A percentile compares a stretch with the other conserved stretches of the same genome.
phyloP scores from a whole-genome alignment of 2,888 invertebrate genomes.

The Lithophane semibrunnea region DNA sequence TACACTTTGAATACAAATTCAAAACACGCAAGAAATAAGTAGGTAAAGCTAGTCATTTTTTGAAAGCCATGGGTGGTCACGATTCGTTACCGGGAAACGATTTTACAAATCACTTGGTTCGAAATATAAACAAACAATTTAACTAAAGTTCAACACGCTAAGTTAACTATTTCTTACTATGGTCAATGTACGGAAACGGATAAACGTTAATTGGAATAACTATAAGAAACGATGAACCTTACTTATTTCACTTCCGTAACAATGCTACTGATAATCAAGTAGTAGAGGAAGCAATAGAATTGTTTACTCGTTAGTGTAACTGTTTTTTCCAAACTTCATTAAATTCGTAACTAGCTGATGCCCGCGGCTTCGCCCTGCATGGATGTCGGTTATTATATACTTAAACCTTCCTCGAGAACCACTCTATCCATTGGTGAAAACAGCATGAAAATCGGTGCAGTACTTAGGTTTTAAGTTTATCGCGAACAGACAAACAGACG shows the following conservation, averaged over 20 bases:
- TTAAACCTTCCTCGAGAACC: too few species aligned
- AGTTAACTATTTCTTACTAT: slow-evolving; percentile 54
- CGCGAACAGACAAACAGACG: too few species aligned
- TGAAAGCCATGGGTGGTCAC: slow-evolving; percentile 66
- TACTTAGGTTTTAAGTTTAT: too few species aligned
- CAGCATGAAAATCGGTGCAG: too few species aligned
- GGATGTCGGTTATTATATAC: too few species aligned
- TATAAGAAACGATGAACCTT: slow-evolving; percentile 51
- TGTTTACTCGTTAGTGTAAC: not conserved
- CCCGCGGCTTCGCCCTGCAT: too few species aligned
- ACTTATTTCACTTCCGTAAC: slow-evolving; percentile 24
- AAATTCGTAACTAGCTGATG: not conserved
- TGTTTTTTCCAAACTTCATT: not conserved
- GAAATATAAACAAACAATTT: slow-evolving; percentile 66
- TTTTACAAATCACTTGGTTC: slow-evolving; percentile 66
- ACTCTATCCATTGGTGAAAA: too few species aligned
- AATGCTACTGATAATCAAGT: slow-evolving; percentile 9
- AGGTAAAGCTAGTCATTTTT: slow-evolving; percentile 52
- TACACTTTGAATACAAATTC: slow-evolving; percentile 54
- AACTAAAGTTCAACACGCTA: slow-evolving; percentile 61
- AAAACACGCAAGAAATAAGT: slow-evolving; percentile 57
- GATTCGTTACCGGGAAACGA: slow-evolving; percentile 64
- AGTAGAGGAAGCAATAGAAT: slow-evolving; percentile 8
- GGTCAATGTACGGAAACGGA: slow-evolving; percentile 54
- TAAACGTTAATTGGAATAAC: slow-evolving; percentile 50